phyloP scores from a whole-genome alignment of 1,140 invertebrate species.

The Nymphalis io region DNA sequence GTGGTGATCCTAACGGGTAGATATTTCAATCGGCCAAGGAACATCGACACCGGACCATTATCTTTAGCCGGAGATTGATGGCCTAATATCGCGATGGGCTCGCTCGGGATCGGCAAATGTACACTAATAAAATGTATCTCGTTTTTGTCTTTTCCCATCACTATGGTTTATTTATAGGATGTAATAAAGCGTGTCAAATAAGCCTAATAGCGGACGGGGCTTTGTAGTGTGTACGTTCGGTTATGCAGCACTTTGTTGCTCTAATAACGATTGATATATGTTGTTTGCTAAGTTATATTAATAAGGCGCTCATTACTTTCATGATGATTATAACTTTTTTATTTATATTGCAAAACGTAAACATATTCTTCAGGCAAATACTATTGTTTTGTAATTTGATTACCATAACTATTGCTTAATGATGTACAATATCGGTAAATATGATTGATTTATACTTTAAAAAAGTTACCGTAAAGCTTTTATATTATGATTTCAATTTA shows the following conservation, averaged over 20 bases:
- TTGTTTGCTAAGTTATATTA: conserved; percentile 7
- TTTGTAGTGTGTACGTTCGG: conserved; percentile 39
- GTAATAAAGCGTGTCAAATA: conserved; percentile 45
- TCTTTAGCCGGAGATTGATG: conserved; percentile 62
- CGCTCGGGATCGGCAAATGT: conserved; percentile 45
- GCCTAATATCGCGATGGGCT: conserved; percentile 62
- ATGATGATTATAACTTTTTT: not conserved
- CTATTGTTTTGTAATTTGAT: too few relatives aligned
- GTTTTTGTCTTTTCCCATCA: conserved; percentile 37
- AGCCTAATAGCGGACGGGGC: conserved; percentile 35
- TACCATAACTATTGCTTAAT: too few relatives aligned
- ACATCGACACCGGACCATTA: conserved; percentile 61
- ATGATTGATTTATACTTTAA: too few relatives aligned
- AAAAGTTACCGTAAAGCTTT: too few relatives aligned
- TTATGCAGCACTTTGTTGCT: conserved; percentile 24
- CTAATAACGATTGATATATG: conserved; percentile 10
- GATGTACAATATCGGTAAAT: too few relatives aligned
- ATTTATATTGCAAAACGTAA: not conserved
- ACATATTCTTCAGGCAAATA: too few relatives aligned
- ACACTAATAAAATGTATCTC: conserved; percentile 47
- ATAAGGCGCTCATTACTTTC: conserved; percentile 3
- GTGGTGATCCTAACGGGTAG: conserved; percentile 43
- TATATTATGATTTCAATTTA: too few relatives aligned
- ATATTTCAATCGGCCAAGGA: conserved; percentile 71
- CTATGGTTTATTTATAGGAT: conserved; percentile 43